phyloP scores from a whole-genome alignment of 2,113 vertebrate genomes.

The Fregetta grallaria region DNA sequence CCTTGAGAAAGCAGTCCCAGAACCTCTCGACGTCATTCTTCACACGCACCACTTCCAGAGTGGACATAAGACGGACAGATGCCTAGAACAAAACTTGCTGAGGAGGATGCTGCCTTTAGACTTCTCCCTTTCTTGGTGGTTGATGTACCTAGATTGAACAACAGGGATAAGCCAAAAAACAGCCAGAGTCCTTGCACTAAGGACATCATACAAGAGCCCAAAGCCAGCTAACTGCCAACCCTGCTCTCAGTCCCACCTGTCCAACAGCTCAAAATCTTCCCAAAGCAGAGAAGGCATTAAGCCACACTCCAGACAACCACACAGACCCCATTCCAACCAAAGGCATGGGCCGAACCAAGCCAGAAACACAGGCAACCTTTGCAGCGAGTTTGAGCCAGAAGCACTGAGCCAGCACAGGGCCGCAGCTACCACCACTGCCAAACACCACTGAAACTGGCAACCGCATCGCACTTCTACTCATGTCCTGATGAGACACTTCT shows the following conservation, averaged over 20 bases:
- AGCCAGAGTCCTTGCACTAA: neutral
- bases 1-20: constrained; percentile 81
- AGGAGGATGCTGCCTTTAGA: neutral
- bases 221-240: neutral
- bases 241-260: neutral
- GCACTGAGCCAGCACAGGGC: neutral
- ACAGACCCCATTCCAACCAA: neutral
- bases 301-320: neutral
- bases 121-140: neutral
- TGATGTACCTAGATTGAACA: constrained; percentile 26
- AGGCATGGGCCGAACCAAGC: neutral
- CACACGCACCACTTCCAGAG: constrained; percentile 41
- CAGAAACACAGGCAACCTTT: neutral
- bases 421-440: neutral
- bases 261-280: neutral
- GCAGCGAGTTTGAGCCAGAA: neutral
- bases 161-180: neutral
- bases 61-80: neutral
- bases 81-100: neutral
- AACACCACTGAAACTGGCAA: rapidly evolving
- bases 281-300: neutral
- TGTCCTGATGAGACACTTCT: neutral
- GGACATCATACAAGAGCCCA: neutral
- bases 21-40: constrained; percentile 89
- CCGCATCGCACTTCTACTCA: rapidly evolving